Evolutionary conservation across 2,113 vertebrate genomes (phyloP).

Genomic region (Pedetes capensis): DNA sequence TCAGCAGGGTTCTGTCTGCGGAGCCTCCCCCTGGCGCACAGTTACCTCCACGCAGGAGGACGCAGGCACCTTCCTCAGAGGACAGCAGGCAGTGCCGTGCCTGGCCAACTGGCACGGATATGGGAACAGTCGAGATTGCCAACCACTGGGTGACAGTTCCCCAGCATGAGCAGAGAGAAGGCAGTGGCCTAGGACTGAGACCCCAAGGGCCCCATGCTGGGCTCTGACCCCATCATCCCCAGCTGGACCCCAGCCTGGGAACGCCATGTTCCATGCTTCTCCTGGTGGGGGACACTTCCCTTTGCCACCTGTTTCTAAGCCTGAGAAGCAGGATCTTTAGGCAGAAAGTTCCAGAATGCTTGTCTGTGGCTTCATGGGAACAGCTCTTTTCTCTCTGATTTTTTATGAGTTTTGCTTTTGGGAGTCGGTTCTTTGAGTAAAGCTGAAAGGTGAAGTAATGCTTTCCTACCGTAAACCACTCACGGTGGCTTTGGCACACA

Average conservation of each 20-base stretch:
- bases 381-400: not conserved
- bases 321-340: not conserved
- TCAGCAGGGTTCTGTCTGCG: not conserved
- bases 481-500: too few relatives aligned
- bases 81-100: not conserved
- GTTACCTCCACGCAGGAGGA: not conserved
- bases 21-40: rapidly evolving
- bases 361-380: too few relatives aligned
- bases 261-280: too few relatives aligned
- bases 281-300: too few relatives aligned
- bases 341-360: not conserved
- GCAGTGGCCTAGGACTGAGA: too few relatives aligned
- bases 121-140: too few relatives aligned
- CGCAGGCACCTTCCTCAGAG: not conserved
- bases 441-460: not conserved
- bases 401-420: not conserved
- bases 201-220: too few relatives aligned
- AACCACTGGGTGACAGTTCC: not conserved
- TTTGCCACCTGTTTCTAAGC: not conserved
- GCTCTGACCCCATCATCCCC: too few relatives aligned
- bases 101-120: too few relatives aligned
- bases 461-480: not conserved
- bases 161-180: not conserved
- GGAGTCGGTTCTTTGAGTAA: not conserved
- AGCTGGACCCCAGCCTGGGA: too few relatives aligned